Evolutionary conservation across 2,113 vertebrate genomes (phyloP), one percentile per base, ranked within the genome.

Genomic region (Poeciliopsis occidentalis): DNA sequence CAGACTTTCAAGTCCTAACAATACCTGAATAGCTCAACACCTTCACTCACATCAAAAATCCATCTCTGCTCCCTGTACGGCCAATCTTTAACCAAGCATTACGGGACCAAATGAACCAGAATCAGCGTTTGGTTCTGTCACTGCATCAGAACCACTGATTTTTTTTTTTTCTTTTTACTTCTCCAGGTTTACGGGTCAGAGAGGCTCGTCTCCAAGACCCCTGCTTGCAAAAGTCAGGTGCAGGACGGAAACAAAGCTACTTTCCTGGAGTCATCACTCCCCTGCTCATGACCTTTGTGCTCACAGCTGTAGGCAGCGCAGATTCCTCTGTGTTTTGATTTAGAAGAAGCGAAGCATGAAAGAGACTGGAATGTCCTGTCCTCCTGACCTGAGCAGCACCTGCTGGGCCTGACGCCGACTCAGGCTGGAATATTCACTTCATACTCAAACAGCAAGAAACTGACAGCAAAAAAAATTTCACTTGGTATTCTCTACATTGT

Each of bases 311-410:
- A 65, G 78, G 69, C 80, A 27, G 67, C 31, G 66, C 76, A 87
- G 78, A 84, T 79, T 84, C 76, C 84, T 68, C 68, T 15, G 65
- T 86, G 89, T 82, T 84, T 67, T 71, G 76, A 85, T 84, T 87
- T 80, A 71, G 78, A 79, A 71, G 77, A 87, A 76, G 63, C 37
- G 73, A 87, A 79, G 84, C 78, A 73, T 87, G 74, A 83, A 80
- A 78, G 76, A 78, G 68, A 68, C 84, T 19, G 51, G 62, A 73
- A 68, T 27, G n/a, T 78, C 83, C 70, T 71, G 80, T 81, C 79
- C 74, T 66, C 31, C 60, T 86, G 78, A 86, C 89, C 83, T 72
- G 75, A 54, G 71, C 64, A 47, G 44, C 32, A 31, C 71, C 60
- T n/a, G 62, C 67, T 64, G 68, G 67, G 81, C 27, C 27, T 3